Evolutionary conservation across 1,140 invertebrate species (phyloP).

Genomic region (Vanessa atalanta): DNA sequence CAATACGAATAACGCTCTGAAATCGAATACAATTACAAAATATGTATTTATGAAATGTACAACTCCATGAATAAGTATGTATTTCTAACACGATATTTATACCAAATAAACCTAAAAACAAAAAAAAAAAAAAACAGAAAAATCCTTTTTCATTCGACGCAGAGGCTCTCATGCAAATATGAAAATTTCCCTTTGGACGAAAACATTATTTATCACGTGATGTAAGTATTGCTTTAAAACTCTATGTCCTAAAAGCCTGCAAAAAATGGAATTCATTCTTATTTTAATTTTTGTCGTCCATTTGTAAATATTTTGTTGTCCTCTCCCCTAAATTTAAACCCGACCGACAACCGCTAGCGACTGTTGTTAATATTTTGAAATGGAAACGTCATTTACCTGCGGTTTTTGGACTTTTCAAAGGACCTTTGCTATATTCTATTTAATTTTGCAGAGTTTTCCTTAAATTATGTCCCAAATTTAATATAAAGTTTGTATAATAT

Average conservation of each 20-base stretch:
- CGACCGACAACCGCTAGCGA: not conserved
- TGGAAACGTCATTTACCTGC: not conserved
- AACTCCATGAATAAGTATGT: too few species aligned
- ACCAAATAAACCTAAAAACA: not conserved
- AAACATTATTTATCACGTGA: constrained; percentile 7
- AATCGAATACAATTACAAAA: too few species aligned
- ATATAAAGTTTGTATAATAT: not conserved
- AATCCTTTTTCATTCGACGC: not conserved
- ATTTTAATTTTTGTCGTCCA: not conserved
- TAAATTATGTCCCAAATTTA: not conserved
- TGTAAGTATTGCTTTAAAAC: not conserved
- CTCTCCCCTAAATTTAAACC: not conserved
- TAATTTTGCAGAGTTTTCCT: not conserved
- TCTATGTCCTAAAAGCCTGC: not conserved
- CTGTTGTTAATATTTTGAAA: not conserved
- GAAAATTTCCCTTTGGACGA: not conserved
- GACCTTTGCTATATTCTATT: not conserved
- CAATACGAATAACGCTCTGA: too few species aligned
- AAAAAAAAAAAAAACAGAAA: not conserved
- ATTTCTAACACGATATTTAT: too few species aligned
- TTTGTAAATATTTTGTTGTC: not conserved
- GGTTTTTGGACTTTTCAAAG: not conserved
- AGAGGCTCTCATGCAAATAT: not conserved
- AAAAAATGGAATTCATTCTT: not conserved
- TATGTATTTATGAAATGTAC: too few species aligned